Conservation (phyloP, 2,888 invertebrate species). For the Clostera curtula region DNA sequence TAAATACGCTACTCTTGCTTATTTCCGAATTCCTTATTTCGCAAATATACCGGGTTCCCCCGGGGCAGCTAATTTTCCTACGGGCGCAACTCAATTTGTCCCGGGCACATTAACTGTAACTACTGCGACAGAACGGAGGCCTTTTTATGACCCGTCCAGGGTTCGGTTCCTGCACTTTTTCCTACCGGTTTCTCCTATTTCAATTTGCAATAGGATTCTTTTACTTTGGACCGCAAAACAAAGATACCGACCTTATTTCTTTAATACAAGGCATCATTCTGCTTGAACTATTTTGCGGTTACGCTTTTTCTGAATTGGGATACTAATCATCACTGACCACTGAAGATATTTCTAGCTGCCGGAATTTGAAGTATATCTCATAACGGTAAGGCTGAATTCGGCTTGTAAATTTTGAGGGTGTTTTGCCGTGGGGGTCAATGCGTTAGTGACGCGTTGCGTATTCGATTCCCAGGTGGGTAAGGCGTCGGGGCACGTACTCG, state of each 20-base stretch:
- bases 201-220: conserved; percentile 60
- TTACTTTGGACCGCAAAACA: conserved; percentile 14
- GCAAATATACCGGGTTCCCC: conserved; percentile 33
- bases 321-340: conserved; percentile 66
- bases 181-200: conserved; percentile 52
- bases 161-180: conserved; percentile 43
- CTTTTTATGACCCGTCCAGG: conserved; percentile 57
- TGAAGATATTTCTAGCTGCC: conserved; percentile 9
- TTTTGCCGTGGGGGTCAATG: conserved; percentile 55
- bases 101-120: conserved; percentile 68
- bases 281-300: conserved; percentile 17
- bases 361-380: conserved; percentile 22
- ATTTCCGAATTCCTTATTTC: too few relatives aligned
- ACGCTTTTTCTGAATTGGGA: conserved; percentile 26
- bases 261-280: conserved; percentile 24
- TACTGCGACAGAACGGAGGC: conserved; percentile 61
- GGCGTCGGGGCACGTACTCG: conserved; percentile 63
- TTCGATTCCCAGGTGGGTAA: conserved; percentile 74
- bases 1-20: too few relatives aligned
- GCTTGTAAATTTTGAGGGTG: conserved; percentile 13
- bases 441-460: conserved; percentile 64
- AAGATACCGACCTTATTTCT: conserved; percentile 11
- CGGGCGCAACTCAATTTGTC: conserved; percentile 69
- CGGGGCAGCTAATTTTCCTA: conserved; percentile 62
- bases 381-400: conserved; percentile 23